Evolutionary conservation across 2,888 invertebrate species (phyloP).

Genomic region (Orchesellides sinensis): DNA sequence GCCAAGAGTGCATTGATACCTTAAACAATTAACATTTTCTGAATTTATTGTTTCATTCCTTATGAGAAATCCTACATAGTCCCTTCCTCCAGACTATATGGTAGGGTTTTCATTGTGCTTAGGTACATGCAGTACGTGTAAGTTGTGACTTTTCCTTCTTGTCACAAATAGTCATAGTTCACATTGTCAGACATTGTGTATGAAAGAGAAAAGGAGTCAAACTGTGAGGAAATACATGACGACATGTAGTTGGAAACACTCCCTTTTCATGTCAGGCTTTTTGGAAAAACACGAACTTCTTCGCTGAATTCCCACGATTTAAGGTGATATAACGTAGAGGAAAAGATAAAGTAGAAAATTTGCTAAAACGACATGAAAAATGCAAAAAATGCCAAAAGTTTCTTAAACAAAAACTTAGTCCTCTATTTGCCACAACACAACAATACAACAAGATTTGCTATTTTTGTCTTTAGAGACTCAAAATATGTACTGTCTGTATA

Average conservation of each 20-base stretch:
- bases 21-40: background rate
- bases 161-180: conserved; percentile 4
- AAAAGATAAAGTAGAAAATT: no score
- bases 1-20: background rate
- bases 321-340: no score
- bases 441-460: no score
- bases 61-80: background rate
- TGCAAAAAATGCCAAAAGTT: no score
- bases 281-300: conserved; percentile 19
- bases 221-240: conserved; percentile 15
- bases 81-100: no score
- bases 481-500: no score
- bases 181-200: conserved; percentile 8
- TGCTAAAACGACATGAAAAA: no score
- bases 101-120: no score
- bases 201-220: background rate
- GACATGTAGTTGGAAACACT: conserved; percentile 30
- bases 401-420: no score
- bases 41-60: background rate
- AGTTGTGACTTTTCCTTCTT: background rate
- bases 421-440: no score
- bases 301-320: conserved; percentile 30
- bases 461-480: no score
- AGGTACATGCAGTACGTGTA: background rate
- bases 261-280: conserved; percentile 37